Conservation (phyloP, 2,888 invertebrate genomes). For the Perdita meconis region DNA sequence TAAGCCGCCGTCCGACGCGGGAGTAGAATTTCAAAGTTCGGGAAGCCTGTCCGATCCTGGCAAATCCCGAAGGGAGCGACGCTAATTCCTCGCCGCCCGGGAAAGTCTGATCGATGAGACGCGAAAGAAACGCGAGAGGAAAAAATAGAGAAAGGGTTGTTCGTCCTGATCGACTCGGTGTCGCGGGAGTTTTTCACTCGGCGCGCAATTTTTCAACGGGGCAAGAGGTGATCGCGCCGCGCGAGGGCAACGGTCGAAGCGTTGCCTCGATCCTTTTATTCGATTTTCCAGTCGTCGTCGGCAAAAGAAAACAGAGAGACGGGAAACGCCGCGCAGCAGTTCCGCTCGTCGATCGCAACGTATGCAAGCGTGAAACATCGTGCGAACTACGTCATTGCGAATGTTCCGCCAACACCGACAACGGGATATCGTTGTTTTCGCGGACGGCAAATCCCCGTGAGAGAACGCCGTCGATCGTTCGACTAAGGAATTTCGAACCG, state of each 20-base stretch:
- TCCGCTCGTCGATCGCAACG: neutral
- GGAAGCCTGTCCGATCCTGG: neutral
- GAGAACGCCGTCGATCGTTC: neutral
- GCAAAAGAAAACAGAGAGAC: neutral
- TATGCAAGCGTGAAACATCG: neutral
- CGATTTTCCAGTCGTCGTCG: neutral
- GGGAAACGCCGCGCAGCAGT: neutral
- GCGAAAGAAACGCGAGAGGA: neutral
- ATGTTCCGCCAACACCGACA: too few relatives aligned
- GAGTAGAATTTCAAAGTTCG: neutral
- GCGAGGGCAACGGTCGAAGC: neutral
- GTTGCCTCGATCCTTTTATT: conserved; percentile 31
- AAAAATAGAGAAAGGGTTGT: neutral
- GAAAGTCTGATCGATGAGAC: neutral
- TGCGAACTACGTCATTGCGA: too few relatives aligned
- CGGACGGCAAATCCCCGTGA: conserved; percentile 2
- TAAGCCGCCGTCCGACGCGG: neutral
- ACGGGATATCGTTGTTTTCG: neutral
- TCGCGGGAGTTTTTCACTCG: too few relatives aligned
- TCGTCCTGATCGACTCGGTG: too few relatives aligned
- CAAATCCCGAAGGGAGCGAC: neutral
- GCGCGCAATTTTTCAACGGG: neutral
- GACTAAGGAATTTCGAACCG: conserved; percentile 6
- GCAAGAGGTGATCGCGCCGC: conserved; percentile 6
- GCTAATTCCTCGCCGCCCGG: neutral